Base-by-base conservation (phyloP, 2,113 vertebrate genomes). In the Macroglossus sobrinus region DNA sequence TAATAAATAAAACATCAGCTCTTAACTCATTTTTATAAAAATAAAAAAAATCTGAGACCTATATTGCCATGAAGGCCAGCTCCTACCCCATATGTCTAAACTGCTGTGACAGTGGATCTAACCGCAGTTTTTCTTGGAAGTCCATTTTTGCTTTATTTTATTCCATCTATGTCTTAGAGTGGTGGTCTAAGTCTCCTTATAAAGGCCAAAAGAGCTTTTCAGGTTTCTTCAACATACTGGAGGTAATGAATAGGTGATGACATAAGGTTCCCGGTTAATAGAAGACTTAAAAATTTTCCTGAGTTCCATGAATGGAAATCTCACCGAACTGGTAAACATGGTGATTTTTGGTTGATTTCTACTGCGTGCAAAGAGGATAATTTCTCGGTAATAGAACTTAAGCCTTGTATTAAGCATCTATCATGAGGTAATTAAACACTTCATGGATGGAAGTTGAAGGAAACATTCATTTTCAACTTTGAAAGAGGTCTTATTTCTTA, bases 401-500 rank as follows among this genome's bases (percentile, higher is more conserved):
- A 35, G 26, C 33, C 35, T 69, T 59, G 2, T 7, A 45, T n/a
- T 57, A 55, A 43, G 50, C 11, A 64, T 57, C 19, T 80, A 10
- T 43, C 84, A 64, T 3, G 30, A 33, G 10, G 1, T 21, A 18
- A 81, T 35, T 78, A 50, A 85, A 64, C 43, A 76, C 61, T 94
- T 66, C 50, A 28, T 10, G 7, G 50, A 85, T 6, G n/a, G 10
- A 74, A 64, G 61, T 85, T 85, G 16, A 93, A 84, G 50, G 47
- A 78, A 79, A 66, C 45, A 84, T n/a, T 74, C 30, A 57, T 69
- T 64, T 91, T 21, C 15, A 89, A 59, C 84, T 97, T 96, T 47
- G 75, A 87, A 47, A 28, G 55, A 24, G 21, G 33, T 61, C 40
- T 89, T 26, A n/a, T 76, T 75, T 89, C 91, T 68, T 15, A 74